These are phyloP conservation scores for Chrysochloris asiatica DNA, from an alignment of 2,113 vertebrate genomes.

Conservation along the genomic window DNA sequence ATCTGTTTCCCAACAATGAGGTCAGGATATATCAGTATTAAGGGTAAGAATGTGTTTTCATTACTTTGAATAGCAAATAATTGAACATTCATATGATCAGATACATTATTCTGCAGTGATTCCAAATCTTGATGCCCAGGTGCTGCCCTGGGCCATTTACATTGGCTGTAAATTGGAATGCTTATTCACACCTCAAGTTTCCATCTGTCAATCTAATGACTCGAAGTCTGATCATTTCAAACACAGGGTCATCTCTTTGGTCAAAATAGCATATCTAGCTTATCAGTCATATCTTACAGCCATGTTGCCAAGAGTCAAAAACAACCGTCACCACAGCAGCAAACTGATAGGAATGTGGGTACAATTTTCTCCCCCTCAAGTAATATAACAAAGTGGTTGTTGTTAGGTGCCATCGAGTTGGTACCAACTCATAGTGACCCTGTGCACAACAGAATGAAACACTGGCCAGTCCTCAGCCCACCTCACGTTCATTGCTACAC, in stretches of 20 bases:
- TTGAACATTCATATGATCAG: not conserved
- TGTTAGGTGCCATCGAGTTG: too few relatives aligned
- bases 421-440: not conserved
- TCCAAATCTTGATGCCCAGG: not conserved
- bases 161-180: slow-evolving; percentile 1
- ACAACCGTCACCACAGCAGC: not conserved
- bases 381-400: not conserved
- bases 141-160: not conserved
- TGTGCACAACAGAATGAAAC: too few relatives aligned
- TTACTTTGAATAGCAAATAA: slow-evolving; percentile 1
- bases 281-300: slow-evolving; percentile 30
- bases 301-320: not conserved
- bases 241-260: not conserved
- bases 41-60: slow-evolving; percentile 5
- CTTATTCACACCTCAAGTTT: not conserved
- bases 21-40: not conserved
- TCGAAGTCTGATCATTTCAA: not conserved
- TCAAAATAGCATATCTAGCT: not conserved
- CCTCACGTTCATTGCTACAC: too few relatives aligned
- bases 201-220: not conserved
- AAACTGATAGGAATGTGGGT: not conserved
- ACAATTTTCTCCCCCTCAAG: not conserved
- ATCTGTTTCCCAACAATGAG: not conserved
- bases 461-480: too few relatives aligned
- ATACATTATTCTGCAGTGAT: not conserved